Percentiles rank a stretch among this genome's conserved stretches.
phyloP scores from a whole-genome alignment of 2,888 invertebrate species.

The Syrista parreyssii region DNA sequence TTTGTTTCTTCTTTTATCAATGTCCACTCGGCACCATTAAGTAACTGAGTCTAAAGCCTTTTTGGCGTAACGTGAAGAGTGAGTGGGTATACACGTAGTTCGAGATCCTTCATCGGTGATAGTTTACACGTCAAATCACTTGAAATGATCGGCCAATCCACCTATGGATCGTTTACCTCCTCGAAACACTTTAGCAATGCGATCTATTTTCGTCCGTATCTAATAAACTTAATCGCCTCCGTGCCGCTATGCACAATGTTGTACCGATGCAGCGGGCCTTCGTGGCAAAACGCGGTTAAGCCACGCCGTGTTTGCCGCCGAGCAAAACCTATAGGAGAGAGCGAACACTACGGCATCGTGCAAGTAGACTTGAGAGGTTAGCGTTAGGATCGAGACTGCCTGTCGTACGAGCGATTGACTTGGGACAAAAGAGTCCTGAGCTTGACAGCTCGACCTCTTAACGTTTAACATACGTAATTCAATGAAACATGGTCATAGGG shows the following conservation, averaged over 20 bases:
- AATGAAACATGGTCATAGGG: no score
- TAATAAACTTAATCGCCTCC: constrained; percentile 26
- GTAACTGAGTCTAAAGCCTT: not conserved
- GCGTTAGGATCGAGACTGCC: no score
- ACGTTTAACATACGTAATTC: no score
- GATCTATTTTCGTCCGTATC: constrained; percentile 14
- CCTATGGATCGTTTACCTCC: not conserved
- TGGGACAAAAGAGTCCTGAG: no score
- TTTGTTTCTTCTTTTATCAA: not conserved
- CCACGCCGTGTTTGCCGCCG: constrained; percentile 9
- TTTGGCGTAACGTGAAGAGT: not conserved
- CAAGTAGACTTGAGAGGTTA: no score
- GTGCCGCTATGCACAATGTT: constrained; percentile 14
- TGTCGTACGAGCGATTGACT: no score
- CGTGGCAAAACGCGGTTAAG: constrained; percentile 24
- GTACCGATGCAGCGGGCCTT: constrained; percentile 18
- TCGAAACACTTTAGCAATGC: not conserved
- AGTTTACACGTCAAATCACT: not conserved
- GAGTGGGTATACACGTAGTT: not conserved
- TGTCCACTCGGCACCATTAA: not conserved
- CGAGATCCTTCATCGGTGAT: not conserved
- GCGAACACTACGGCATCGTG: no score
- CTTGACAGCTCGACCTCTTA: no score
- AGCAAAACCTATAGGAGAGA: constrained; percentile 25
- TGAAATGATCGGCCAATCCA: not conserved